Evolutionary conservation across 1,140 invertebrate genomes (phyloP).

Genomic region (Zaprionus gabonicus): DNA sequence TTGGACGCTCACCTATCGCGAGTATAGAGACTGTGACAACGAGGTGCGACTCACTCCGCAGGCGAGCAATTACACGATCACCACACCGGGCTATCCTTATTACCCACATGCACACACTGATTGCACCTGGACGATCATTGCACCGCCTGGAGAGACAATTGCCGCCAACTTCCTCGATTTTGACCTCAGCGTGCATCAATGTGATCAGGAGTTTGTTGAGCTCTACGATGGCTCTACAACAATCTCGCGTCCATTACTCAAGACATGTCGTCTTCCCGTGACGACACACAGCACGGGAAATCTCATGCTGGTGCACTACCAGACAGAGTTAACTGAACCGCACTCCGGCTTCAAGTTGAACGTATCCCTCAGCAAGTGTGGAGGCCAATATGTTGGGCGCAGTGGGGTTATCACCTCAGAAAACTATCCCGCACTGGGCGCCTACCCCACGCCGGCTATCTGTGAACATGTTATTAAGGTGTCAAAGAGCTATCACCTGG

Average conservation of each 20-base stretch:
- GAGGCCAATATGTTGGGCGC: slow-evolving; percentile 85
- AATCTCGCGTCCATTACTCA: slow-evolving; percentile 87
- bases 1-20: slow-evolving; percentile 73
- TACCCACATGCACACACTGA: slow-evolving; percentile 90
- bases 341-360: slow-evolving; percentile 92
- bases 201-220: slow-evolving; percentile 89
- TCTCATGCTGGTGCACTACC: slow-evolving; percentile 90
- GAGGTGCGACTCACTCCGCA: slow-evolving; percentile 79
- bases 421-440: slow-evolving; percentile 85
- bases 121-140: slow-evolving; percentile 91
- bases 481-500: slow-evolving; percentile 84
- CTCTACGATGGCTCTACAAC: slow-evolving; percentile 91
- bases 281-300: slow-evolving; percentile 86
- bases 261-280: slow-evolving; percentile 87
- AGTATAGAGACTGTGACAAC: slow-evolving; percentile 62
- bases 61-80: slow-evolving; percentile 85
- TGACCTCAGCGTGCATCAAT: slow-evolving; percentile 87
- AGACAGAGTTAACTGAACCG: slow-evolving; percentile 88
- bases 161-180: slow-evolving; percentile 91
- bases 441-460: slow-evolving; percentile 85
- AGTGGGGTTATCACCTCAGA: slow-evolving; percentile 85
- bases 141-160: slow-evolving; percentile 89
- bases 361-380: slow-evolving; percentile 88
- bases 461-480: slow-evolving; percentile 88
- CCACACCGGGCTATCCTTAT: slow-evolving; percentile 92